Evolutionary conservation across 2,888 invertebrate genomes (phyloP), one percentile per base, ranked within the genome.

Genomic region (Hyposoter dolosus): DNA sequence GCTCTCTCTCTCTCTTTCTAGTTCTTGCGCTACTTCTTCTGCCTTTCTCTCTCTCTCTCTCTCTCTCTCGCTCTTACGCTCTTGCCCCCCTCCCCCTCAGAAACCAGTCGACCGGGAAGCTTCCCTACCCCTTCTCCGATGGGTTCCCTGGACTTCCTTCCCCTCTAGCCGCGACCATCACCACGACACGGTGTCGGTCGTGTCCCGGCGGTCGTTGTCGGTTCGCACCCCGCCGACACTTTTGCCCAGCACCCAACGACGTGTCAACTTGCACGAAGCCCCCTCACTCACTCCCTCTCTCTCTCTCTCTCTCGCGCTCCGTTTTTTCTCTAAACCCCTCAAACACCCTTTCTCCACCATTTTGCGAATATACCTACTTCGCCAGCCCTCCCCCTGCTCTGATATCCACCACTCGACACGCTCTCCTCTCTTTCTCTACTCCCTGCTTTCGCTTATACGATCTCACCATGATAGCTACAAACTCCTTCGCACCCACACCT

Each of bases 161-260:
- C 88, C 86, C 89, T 83, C 85, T 76, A 50, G 83, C 88, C 87
- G 88, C 47, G 35, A 40, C 65, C 66, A 32, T 68, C 68, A 47
- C 89, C 89, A 79, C 90, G 91, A 91, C 91, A 91, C 91, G 90
- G 91, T 91, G 91, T 89, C 88, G 89, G 91, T 89, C 88, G 89
- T 88, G 89, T 89, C 88, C 88, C 87, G 88, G 88, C 90, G 90
- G 92, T 92, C 92, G 91, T 91, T 91, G 92, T 92, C 89, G 91
- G 91, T 91, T 91, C 92, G 90, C 92, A 90, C 91, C 90, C 89
- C 88, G 89, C 91, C 90, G 91, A 92, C 92, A 92, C 92, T 92
- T 92, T 92, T 92, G 89, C 90, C 89, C 89, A 88, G 90, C 90
- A 90, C 90, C 90, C 91, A 92, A 92, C 92, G 91, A 92, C 91